Evolutionary conservation across 2,888 invertebrate genomes (phyloP), one percentile per base, ranked within the genome.

Genomic region (Diaphora mendica): DNA sequence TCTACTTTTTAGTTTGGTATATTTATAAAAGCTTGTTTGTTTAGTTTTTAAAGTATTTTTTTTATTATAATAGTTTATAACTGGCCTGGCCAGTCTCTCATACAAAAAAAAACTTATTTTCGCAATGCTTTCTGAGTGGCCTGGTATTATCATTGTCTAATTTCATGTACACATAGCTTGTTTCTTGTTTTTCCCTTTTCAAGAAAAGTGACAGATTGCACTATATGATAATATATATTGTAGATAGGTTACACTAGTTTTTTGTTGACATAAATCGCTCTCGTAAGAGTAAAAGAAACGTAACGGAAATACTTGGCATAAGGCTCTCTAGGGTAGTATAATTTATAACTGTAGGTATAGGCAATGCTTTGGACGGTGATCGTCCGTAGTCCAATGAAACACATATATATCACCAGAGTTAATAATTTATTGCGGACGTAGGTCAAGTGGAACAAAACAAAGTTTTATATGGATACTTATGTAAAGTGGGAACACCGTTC

Each of bases 181-280:
- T 80, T 79, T 39, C 11, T 39, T 39, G 39, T 39, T 39, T 11
- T 77, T 69, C 66, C 66, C n/a, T 66, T 77, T 72, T 77, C 77
- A 75, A 73, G 77, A 82, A 82, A 80, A 82, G 81, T 84, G 82
- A 84, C 81, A 82, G 81, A 85, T 86, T 77, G 79, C 72, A 76
- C 74, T 80, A 75, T 70, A 75, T 80, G 76, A 70, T 80, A 75
- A 75, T 79, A 70, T 20, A 77, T 81, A 74, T 82, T 80, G 83
- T 86, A 85, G 82, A 73, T 82, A 81, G 77, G 82, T 84, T 79
- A 68, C 82, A 87, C 89, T 91, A 91, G 90, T 93, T 92, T 92
- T 92, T 92, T 88, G 90, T 91, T 92, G 91, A 90, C 91, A 94
- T 93, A 93, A 94, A 94, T 94, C 91, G 86, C 88, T 84, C 82